Conservation (phyloP, 1,140 invertebrate species). For the Schmidtea mediterranea region DNA sequence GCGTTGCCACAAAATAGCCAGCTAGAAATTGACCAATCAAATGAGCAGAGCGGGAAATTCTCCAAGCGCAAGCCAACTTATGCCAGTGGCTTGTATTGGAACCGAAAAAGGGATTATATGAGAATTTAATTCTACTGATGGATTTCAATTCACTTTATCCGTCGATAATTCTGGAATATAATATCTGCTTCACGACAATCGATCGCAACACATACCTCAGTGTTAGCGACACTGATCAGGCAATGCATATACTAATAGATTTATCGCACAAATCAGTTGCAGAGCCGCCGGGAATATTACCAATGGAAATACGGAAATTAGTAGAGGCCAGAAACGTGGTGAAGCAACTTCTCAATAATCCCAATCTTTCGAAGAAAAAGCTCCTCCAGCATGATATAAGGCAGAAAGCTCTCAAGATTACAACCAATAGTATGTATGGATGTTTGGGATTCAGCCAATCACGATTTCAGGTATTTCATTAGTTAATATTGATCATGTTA, state of each 20-base stretch:
- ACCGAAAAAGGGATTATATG: conserved; percentile 72
- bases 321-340: conserved; percentile 72
- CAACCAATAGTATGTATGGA: conserved; percentile 97
- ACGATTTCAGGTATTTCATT: conserved; percentile 79
- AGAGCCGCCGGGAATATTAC: conserved; percentile 42
- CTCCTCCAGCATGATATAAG: conserved; percentile 58
- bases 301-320: conserved; percentile 69
- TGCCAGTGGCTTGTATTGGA: conserved; percentile 69
- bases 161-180: conserved; percentile 96
- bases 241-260: too few species aligned
- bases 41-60: background rate
- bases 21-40: background rate
- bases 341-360: conserved; percentile 60
- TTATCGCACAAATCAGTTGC: too few species aligned
- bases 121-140: conserved; percentile 71
- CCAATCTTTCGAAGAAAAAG: conserved; percentile 32
- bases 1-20: conserved; percentile 9
- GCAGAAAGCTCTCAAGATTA: conserved; percentile 83
- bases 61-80: conserved; percentile 49
- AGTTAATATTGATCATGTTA: too few species aligned
- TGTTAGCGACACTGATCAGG: too few species aligned
- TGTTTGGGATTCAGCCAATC: conserved; percentile 80
- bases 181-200: conserved; percentile 92
- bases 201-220: background rate
- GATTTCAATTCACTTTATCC: conserved; percentile 98